These are phyloP conservation scores for Agriotes lineatus DNA, from an alignment of 2,888 invertebrate genomes.

Conservation along the genomic window DNA sequence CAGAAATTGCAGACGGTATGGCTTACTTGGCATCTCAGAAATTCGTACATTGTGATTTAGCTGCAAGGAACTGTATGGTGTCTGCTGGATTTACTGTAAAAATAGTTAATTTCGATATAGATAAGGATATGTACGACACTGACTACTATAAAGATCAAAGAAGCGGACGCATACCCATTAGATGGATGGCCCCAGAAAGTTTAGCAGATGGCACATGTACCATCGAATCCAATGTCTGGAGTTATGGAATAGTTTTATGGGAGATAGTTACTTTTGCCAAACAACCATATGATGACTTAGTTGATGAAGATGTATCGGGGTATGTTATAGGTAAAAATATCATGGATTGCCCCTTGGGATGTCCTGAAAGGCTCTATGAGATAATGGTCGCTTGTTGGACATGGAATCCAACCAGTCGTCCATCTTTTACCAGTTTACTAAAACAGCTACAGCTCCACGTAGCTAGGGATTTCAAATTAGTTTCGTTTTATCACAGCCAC, in stretches of 20 bases:
- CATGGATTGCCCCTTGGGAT: constrained; percentile 73
- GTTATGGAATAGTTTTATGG: constrained; percentile 82
- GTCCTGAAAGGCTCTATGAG: constrained; percentile 74
- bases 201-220: constrained; percentile 78
- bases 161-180: constrained; percentile 71
- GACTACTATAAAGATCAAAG: constrained; percentile 72
- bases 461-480: constrained; percentile 70
- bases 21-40: constrained; percentile 79
- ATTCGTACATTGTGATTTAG: constrained; percentile 78
- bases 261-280: constrained; percentile 82
- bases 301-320: constrained; percentile 74
- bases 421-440: constrained; percentile 74
- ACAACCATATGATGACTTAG: constrained; percentile 79
- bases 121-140: constrained; percentile 77
- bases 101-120: constrained; percentile 76
- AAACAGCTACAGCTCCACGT: constrained; percentile 71
- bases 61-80: constrained; percentile 81
- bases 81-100: constrained; percentile 74
- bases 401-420: constrained; percentile 73
- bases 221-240: constrained; percentile 74
- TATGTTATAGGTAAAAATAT: constrained; percentile 71
- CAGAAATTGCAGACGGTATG: constrained; percentile 86
- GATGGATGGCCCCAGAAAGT: constrained; percentile 83
- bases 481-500: constrained; percentile 75
- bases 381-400: constrained; percentile 80